Base-by-base conservation (phyloP, 2,797 vertebrate species). In the Ambastaia sidthimunki region DNA sequence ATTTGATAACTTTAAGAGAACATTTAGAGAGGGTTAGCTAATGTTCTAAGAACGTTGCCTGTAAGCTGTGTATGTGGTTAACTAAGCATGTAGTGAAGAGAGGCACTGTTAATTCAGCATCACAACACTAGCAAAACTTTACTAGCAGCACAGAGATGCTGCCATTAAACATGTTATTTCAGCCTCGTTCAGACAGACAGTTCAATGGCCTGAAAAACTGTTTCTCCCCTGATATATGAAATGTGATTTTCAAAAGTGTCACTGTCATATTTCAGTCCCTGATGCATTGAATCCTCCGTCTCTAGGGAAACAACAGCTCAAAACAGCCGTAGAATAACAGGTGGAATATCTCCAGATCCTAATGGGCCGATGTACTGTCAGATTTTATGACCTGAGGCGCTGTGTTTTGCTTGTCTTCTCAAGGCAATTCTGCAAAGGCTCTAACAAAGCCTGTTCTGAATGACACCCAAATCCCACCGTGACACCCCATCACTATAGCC, bases 341-440 rank as follows among this genome's bases (percentile, higher is more conserved):
- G 63, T 28, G 70, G 57, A 82, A 80, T 84, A 80, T 84, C 80
- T 82, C 57, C 44, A 71, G 59, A 81, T 76, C 63, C 28, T 77
- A 83, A 84, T 81, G 81, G 76, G 71, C 83, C 78, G 84, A 81
- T 83, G 83, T 84, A 28, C 4, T 4, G 75, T 84, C 80, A 84
- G 67, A 71, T 80, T 2, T 66, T 70, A 74, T 78, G 62, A 59
- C 74, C 71, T 52, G 48, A 77, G 77, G 72, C 41, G 7, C 68
- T 57, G 60, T 67, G 25, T 75, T 67, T 50, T 80, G 70, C 44
- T 76, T 76, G 68, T 82, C 76, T 80, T 83, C 62, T 73, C 71
- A 83, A 78, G 83, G 80, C 71, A 18, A 81, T 76, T 62, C 54
- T 79, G 28, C 28, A 28, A 28, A 28, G 28, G 28, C 28, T 28